These are phyloP conservation scores for Etheostoma spectabile DNA, from an alignment of 2,113 vertebrate genomes.

Conservation along the genomic window DNA sequence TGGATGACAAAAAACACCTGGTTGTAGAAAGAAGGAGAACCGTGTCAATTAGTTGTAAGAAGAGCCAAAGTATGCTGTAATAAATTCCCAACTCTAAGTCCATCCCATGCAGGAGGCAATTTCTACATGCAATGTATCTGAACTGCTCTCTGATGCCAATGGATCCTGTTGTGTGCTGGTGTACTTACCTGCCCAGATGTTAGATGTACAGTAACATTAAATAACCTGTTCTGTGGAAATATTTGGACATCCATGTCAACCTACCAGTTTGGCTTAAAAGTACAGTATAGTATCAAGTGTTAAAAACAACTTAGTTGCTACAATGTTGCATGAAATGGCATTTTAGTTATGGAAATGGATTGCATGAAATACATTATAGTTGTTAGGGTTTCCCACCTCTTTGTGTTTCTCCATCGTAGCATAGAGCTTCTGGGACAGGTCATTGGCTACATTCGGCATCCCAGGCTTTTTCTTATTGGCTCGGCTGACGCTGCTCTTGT, in stretches of 20 bases:
- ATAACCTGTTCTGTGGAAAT: neutral
- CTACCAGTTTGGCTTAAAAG: neutral
- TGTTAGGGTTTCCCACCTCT: constrained; percentile 86
- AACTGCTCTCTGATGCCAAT: neutral
- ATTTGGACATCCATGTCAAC: neutral
- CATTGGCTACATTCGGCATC: constrained; percentile 97
- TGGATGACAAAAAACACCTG: constrained; percentile 99
- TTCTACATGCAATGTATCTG: neutral
- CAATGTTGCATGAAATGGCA: neutral
- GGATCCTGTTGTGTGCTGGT: neutral
- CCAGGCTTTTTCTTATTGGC: constrained; percentile 99
- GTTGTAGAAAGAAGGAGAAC: constrained; percentile 2
- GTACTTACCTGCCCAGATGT: neutral
- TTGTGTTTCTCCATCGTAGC: constrained; percentile 99
- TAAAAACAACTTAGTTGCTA: neutral
- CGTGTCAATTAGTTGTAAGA: neutral
- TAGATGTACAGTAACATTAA: neutral
- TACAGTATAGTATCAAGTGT: neutral
- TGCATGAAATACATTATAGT: neutral
- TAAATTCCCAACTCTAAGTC: neutral
- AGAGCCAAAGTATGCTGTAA: neutral
- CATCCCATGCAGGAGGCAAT: neutral
- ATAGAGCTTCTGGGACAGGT: constrained; percentile 98
- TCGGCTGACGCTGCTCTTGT: constrained; percentile 97
- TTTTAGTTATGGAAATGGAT: neutral